Base-by-base conservation (phyloP, 2,888 invertebrate species). In the Drosophila stalkeri region DNA sequence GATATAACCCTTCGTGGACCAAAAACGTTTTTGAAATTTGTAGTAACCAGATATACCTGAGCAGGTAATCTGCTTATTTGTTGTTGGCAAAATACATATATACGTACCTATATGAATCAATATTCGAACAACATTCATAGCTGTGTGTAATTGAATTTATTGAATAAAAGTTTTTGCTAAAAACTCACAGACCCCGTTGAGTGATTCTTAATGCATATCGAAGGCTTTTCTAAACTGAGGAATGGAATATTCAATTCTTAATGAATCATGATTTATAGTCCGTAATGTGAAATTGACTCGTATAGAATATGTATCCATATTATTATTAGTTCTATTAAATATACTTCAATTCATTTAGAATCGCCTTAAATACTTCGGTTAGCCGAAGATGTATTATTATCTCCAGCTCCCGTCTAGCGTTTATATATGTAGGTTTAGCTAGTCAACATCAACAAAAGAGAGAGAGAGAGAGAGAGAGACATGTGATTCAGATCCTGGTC, bases 151-250 rank as follows among this genome's bases (percentile, higher is more conserved):
- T 72, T 67, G 20, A 66, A 72, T 70, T 78, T 63, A 63, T 71
- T 86, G 63, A 85, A 85, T 85, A 85, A 85, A 80, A 78, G 61
- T 68, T 75, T 71, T 63, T 73, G 73, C 56, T 65, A 69, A 81
- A 76, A 75, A 52, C 51, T 49, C 23, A 47, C 46, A 54, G 18
- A 60, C n/a, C 31, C n/a, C 11, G n/a, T n/a, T 8, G 7, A 5
- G 1, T 11, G 20, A 2, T 23, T 23, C 16, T 47, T 20, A 35
- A 23, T 41, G 16, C 16, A 9, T 7, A 33, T 11, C 9, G 35
- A 59, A 55, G 62, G 75, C n/a, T 9, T 43, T 61, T 77, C 54
- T 62, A 62, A 66, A 35, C 14, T 27, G 39, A 39, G 6, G n/a
- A 27, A 11, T n/a, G 6, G 8, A 20, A 20, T 35, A 33, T 14